Evolutionary conservation across 1,140 invertebrate genomes (phyloP).

Genomic region (Caenorhabditis elegans): DNA sequence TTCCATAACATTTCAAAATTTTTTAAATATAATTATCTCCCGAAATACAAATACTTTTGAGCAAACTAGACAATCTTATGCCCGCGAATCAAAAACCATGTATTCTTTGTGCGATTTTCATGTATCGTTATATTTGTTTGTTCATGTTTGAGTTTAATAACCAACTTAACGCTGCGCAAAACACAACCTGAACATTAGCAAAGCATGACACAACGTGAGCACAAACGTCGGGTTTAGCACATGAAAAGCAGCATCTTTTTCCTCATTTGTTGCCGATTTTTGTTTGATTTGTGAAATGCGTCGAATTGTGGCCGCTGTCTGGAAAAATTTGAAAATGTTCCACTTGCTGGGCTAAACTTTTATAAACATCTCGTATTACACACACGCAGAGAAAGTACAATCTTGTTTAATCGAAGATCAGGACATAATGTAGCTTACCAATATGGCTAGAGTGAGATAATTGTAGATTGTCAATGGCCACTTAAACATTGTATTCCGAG

Average conservation of each 20-base stretch:
- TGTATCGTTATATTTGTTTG: background rate
- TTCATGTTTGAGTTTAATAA: background rate
- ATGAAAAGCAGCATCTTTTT: conserved; percentile 21
- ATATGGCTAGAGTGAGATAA: background rate
- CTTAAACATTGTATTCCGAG: conserved; percentile 18
- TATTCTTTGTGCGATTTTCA: background rate
- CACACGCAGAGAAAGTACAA: background rate
- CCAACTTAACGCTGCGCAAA: background rate
- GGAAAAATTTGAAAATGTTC: background rate
- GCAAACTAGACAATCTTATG: too few species aligned
- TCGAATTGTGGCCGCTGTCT: conserved; percentile 34
- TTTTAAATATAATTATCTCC: too few species aligned
- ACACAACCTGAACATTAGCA: conserved; percentile 35
- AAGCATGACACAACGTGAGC: conserved; percentile 38
- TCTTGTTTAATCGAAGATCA: background rate
- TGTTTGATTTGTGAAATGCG: conserved; percentile 38
- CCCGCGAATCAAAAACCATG: background rate
- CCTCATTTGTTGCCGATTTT: background rate
- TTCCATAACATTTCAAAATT: too few species aligned
- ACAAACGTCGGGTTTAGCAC: conserved; percentile 39
- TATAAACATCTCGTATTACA: background rate
- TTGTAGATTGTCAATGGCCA: conserved; percentile 32
- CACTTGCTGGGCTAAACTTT: background rate
- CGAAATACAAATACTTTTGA: too few species aligned
- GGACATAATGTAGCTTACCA: conserved; percentile 32